These are phyloP conservation scores for Antitype chi DNA, from an alignment of 2,888 invertebrate species.

Conservation along the genomic window DNA sequence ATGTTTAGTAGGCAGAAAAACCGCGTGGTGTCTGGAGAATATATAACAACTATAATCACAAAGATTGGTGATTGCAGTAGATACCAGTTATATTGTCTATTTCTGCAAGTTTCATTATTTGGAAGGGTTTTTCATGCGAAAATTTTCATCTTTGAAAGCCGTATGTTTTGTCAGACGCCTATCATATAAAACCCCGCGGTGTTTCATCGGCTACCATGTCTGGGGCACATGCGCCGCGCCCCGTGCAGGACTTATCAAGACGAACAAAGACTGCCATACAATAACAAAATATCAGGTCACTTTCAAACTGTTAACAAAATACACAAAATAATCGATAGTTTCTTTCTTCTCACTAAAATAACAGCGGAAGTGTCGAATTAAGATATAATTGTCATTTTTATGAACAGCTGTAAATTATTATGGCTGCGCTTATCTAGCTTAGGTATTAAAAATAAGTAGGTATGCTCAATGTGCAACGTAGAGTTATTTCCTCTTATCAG, in stretches of 20 bases:
- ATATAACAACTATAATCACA: background rate
- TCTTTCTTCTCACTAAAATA: slow-evolving; percentile 5
- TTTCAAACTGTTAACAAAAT: background rate
- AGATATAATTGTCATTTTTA: slow-evolving; percentile 25
- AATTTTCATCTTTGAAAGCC: background rate
- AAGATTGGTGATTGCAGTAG: background rate
- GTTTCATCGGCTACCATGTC: background rate
- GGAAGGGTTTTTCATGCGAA: background rate
- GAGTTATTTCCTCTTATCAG: slow-evolving; percentile 12
- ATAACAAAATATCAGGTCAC: background rate
- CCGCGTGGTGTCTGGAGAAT: background rate
- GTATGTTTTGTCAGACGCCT: background rate
- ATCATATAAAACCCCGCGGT: background rate
- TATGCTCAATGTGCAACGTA: slow-evolving; percentile 21
- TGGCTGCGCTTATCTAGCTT: slow-evolving; percentile 37
- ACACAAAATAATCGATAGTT: background rate
- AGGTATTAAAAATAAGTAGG: slow-evolving; percentile 18
- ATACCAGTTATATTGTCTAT: background rate
- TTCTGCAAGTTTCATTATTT: background rate
- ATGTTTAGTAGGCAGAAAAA: background rate
- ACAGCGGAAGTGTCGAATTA: slow-evolving; percentile 24
- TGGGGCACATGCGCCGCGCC: background rate
- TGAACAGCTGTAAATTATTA: slow-evolving; percentile 10
- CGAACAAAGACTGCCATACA: background rate
- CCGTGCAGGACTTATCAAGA: background rate